Base-by-base conservation (phyloP, 2,888 invertebrate genomes). In the Calameuta filiformis region DNA sequence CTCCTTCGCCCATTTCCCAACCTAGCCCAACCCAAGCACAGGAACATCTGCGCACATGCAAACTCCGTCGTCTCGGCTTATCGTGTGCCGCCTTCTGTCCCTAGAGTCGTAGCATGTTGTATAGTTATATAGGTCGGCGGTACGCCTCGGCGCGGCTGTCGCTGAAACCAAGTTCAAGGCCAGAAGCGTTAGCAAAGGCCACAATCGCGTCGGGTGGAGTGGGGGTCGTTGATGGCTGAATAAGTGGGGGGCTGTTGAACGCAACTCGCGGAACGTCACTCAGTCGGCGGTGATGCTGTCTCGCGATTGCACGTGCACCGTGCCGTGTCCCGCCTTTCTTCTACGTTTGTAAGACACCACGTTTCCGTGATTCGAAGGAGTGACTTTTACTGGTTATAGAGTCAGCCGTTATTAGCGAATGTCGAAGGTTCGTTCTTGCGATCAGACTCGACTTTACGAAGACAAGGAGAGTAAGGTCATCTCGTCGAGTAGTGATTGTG, bases 241-340 rank as follows among this genome's bases (percentile, higher is more conserved):
- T 90, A 91, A 91, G 89, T 88, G 92, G 89, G 93, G 93, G 93
- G 93, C 93, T 93, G 93, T 93, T 93, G 90, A 92, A 91, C 93
- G 93, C 92, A 92, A 93, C 93, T 93, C 93, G 93, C 93, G 93
- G 91, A 88, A 90, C 90, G 90, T 91, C 90, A 91, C 89, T 89
- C 91, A 91, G 91, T 91, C 89, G 90, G 90, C 91, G 90, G 90
- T 91, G 90, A 91, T 90, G 90, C 91, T 92, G 90, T 91, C 90
- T 91, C 89, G 90, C 88, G 91, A 84, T 82, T 88, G 84, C 89
- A 91, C 91, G 91, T 87, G 88, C 15, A 56, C 23, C 56, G 56
- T 56, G 56, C 88, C 84, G 68, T 85, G 68, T 85, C 81, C 81
- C 85, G 87, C 86, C 85, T 87, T 86, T 87, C 87, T 84, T 82